Evolutionary conservation across 2,888 invertebrate genomes (phyloP), one percentile per base, ranked within the genome.

Genomic region (Gnatocerus cornutus): DNA sequence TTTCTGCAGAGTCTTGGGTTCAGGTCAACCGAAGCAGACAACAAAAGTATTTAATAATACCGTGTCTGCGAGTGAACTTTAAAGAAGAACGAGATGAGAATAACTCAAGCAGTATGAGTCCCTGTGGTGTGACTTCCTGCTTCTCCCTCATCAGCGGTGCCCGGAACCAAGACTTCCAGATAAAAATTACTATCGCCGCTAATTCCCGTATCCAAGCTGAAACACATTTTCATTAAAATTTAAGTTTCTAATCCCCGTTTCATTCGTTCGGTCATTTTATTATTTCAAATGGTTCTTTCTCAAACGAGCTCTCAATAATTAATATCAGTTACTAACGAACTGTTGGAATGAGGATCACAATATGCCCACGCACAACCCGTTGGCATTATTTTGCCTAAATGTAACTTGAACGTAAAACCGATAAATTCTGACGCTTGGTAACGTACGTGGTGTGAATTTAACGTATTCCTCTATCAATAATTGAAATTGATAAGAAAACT

Each of bases 1-100:
- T 33, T 33, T 33, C 33, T 6, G n/a, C 33, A 33, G n/a, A 33
- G 6, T 33, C 7, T n/a, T 33, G n/a, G 7, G 33, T 33, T n/a
- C 7, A 62, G 74, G 74, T 74, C 73, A 74, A 56, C 68, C 69
- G 69, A 72, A 76, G 77, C 78, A 77, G 79, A 81, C 81, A 80
- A 81, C 79, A 78, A 76, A 33, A 78, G 81, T 81, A 80, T 80
- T 81, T 80, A 80, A 81, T 78, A 79, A 79, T 78, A 77, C 76
- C 78, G 73, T 55, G 69, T 68, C 76, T 75, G 76, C 74, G 73
- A 75, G 77, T 73, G 71, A 81, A 81, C 78, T 82, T 80, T 80
- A 79, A 79, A 78, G 74, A 74, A 75, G 76, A 73, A 81, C 81
- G 79, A 77, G 79, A 78, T 75, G 78, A 76, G 80, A 81, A 81